Evolutionary conservation across 2,797 vertebrate genomes (phyloP), one percentile per base, ranked within the genome.

Genomic region (Leptatherina wallacei): DNA sequence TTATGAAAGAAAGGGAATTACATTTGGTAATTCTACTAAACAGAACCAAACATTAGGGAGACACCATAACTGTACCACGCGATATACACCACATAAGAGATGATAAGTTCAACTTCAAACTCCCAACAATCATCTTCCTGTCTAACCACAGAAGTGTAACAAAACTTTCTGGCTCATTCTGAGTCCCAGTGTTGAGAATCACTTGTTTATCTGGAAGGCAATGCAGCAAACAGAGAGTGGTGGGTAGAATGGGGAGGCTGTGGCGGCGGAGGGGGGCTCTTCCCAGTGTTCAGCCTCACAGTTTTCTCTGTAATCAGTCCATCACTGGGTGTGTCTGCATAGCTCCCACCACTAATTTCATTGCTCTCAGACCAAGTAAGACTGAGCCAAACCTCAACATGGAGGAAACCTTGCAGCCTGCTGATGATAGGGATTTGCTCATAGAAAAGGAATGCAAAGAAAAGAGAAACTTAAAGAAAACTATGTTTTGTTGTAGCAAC

Each of bases 251-350:
- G 60, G 27, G n/a, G 33, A 32, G 30, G 61, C 40, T 60, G 40
- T 40, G 66, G 52, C 33, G 20, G 56, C 63, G 78, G 75, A 22
- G 22, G 70, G 78, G 85, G 73, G 74, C 66, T 73, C 89, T 85
- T 90, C 81, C 77, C 82, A 87, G 80, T 29, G 62, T 85, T 78
- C 78, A 84, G 71, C 83, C 82, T 85, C 69, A 77, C 68, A 81
- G 87, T 84, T 87, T 87, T 89, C 92, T 93, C 95, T 95, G 93
- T 95, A 95, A 95, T 95, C 94, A 95, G 92, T 77, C 91, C 89
- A 94, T 95, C 88, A 78, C 86, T 92, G 94, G 94, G 94, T 93
- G 94, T 95, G 94, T 91, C 94, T 59, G 67, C 87, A 83, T 89
- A 90, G 90, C 84, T 93, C 82, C 83, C 85, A 93, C 92, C 93